These are phyloP conservation scores for Oriolus oriolus DNA, from an alignment of 2,113 vertebrate species.

Conservation along the genomic window DNA sequence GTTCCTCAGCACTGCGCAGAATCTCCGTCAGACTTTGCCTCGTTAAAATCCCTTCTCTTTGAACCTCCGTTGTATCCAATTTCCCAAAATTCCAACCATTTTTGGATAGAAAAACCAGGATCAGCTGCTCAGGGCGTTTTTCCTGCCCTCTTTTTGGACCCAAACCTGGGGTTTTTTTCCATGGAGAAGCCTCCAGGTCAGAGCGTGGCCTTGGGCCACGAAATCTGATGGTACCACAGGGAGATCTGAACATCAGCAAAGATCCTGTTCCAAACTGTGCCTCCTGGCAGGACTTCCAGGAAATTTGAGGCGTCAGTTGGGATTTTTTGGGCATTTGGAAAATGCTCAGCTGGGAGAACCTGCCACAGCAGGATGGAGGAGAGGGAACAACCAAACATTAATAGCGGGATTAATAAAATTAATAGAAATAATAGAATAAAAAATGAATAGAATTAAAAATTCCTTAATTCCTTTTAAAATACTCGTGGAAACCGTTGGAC, in stretches of 20 bases:
- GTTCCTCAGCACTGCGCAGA: background rate
- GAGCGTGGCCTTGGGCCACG: background rate
- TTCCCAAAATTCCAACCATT: background rate
- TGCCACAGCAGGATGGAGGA: background rate
- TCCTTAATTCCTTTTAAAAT: background rate
- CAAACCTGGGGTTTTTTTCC: background rate
- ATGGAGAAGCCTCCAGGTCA: background rate
- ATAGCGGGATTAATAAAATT: background rate
- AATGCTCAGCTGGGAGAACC: background rate
- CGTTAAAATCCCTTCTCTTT: too few species aligned
- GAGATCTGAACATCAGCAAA: background rate
- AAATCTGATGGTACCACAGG: too few species aligned
- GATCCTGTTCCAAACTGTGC: background rate
- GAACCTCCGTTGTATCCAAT: background rate
- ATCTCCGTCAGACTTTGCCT: background rate
- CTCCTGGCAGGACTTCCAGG: background rate
- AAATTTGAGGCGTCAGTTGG: background rate
- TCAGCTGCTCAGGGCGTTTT: background rate
- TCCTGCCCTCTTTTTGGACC: background rate
- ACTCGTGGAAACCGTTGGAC: rapidly evolving
- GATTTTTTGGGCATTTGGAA: background rate
- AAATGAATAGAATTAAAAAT: rapidly evolving
- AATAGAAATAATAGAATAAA: background rate
- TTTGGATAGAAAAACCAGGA: background rate
- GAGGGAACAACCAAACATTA: background rate